Evolutionary conservation across 2,888 invertebrate species (phyloP), one percentile per base, ranked within the genome.

Genomic region (Sminthurinus aureus): DNA sequence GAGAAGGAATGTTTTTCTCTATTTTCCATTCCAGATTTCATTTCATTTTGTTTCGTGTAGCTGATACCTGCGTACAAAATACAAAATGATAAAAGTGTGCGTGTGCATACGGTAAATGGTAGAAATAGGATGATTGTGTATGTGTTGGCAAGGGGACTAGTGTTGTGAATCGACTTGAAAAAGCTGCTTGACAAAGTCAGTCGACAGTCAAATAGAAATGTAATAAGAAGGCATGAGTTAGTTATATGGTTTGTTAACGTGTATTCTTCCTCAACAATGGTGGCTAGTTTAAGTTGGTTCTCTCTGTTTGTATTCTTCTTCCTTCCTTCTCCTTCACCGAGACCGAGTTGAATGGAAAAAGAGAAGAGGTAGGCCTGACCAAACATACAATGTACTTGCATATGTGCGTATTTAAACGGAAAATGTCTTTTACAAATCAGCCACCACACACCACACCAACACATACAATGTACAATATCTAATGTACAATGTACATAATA

Each of bases 211-310:
- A 80, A 80, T 80, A 80, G 80, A 80, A 80, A 80, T 80, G 80
- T 80, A 80, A 80, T 80, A 80, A 80, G 80, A 51, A 80, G 80
- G 80, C 80, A 78, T 80, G 80, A 80, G 80, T 80, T 73, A 82
- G 82, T 87, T 87, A 87, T 87, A 87, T 87, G 87, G 87, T 86
- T 87, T 87, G 87, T 87, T 87, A 87, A 85, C 80, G 83, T 81
- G 84, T 82, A 87, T 87, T 87, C 86, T 87, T 87, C 76, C 15
- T 24, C 11, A 13, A 82, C 82, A 82, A 82, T 82, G 50, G 76
- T 67, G 75, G 76, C 82, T 82, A 82, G 82, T 82, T 82, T 82
- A 74, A 51, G 67, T 50, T 67, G 71, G 50, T 73, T 51, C 50
- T 38, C 79, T 38, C 71, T 80, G 38, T 69, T 79, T 69, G 80